Evolutionary conservation across 2,113 vertebrate species (phyloP).

Genomic region (Pyxicephalus adspersus): DNA sequence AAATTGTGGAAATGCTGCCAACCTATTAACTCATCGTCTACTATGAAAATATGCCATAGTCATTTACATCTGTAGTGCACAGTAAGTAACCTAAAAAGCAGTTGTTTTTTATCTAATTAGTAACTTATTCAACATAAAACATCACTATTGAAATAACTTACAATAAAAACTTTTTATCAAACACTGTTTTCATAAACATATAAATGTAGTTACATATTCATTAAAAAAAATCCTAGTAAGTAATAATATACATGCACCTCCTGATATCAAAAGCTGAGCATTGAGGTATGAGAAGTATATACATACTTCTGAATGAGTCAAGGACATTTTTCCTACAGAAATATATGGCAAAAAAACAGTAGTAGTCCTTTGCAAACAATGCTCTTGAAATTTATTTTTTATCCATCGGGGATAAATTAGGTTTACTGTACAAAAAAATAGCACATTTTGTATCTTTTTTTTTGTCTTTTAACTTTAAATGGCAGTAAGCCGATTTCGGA

Average conservation of each 20-base stretch:
- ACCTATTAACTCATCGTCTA: no score
- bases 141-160: background rate
- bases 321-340: slow-evolving; percentile 46
- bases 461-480: slow-evolving; percentile 53
- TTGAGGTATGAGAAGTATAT: slow-evolving; percentile 77
- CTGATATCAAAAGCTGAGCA: slow-evolving; percentile 62
- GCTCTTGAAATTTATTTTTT: slow-evolving; percentile 61
- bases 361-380: slow-evolving; percentile 21
- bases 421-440: slow-evolving; percentile 66
- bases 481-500: slow-evolving; percentile 77
- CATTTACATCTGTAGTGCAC: background rate
- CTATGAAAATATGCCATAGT: no score
- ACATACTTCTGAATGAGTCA: slow-evolving; percentile 63
- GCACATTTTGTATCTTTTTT: slow-evolving; percentile 66
- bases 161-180: background rate
- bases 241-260: slow-evolving; percentile 23
- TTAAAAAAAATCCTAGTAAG: background rate
- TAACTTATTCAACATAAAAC: background rate
- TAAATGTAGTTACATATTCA: background rate
- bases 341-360: slow-evolving; percentile 5
- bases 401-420: slow-evolving; percentile 65
- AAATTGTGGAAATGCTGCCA: no score
- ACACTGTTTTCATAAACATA: background rate
- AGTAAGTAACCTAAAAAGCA: background rate
- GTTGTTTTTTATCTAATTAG: background rate